These are phyloP conservation scores for Spodoptera littoralis DNA, from an alignment of 2,888 invertebrate species.

Conservation along the genomic window DNA sequence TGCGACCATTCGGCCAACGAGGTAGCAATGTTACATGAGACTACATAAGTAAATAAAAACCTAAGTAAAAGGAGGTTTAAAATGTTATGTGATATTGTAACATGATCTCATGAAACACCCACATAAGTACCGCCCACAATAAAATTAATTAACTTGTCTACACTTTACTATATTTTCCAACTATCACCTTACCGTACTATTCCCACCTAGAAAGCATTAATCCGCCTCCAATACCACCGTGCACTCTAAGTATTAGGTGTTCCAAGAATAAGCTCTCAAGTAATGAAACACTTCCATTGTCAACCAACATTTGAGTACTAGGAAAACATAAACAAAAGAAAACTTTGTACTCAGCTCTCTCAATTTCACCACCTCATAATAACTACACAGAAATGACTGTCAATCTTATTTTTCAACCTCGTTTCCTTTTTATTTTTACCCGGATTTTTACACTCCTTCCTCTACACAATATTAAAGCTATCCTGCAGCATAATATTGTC, in stretches of 20 bases:
- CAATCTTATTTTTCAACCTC: slow-evolving; percentile 30
- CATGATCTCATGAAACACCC: no score
- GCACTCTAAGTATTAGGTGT: slow-evolving; percentile 38
- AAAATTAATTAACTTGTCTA: no score
- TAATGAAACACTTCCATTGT: slow-evolving; percentile 32
- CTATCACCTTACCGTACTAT: no score
- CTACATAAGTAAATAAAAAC: no score
- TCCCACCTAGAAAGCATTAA: slow-evolving; percentile 5
- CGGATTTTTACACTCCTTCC: slow-evolving; percentile 1
- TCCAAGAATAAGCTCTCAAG: slow-evolving; percentile 35
- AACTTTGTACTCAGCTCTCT: slow-evolving; percentile 12
- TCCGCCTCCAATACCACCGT: slow-evolving; percentile 9
- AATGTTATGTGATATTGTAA: no score
- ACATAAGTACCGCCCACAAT: no score
- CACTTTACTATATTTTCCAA: no score
- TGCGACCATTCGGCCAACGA: no score
- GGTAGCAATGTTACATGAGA: no score
- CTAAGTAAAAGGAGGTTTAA: no score
- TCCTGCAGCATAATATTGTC: background rate
- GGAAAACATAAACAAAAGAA: slow-evolving; percentile 29
- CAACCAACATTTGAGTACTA: slow-evolving; percentile 9
- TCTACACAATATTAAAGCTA: slow-evolving; percentile 8
- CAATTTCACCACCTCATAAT: slow-evolving; percentile 23
- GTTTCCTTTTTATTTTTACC: background rate
- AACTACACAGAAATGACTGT: slow-evolving; percentile 14